These are phyloP conservation scores for Mechanitis messenoides DNA, from an alignment of 2,888 invertebrate species.

Conservation along the genomic window DNA sequence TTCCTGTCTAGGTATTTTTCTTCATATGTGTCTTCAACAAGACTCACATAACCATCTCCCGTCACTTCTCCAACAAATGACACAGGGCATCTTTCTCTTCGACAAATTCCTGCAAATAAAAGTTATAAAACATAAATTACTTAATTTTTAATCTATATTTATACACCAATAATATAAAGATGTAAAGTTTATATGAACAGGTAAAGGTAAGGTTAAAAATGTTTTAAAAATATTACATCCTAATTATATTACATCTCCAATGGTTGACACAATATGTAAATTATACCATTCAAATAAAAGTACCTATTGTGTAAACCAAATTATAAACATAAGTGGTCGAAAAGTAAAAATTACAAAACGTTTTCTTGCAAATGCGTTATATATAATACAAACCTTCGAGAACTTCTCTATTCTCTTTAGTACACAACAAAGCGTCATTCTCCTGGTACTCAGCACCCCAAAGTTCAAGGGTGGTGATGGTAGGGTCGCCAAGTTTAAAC, in stretches of 20 bases:
- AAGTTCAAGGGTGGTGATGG: slow-evolving; percentile 92
- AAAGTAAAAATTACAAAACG: slow-evolving; percentile 4
- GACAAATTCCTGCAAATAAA: slow-evolving; percentile 78
- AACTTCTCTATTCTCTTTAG: slow-evolving; percentile 77
- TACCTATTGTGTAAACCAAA: too few relatives aligned
- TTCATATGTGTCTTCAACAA: slow-evolving; percentile 79
- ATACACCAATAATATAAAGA: not conserved
- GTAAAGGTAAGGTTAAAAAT: too few relatives aligned
- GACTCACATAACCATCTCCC: slow-evolving; percentile 85
- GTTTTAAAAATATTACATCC: too few relatives aligned
- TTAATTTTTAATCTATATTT: not conserved
- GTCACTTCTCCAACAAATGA: slow-evolving; percentile 95
- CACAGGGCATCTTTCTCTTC: slow-evolving; percentile 93
- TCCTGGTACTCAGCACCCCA: slow-evolving; percentile 99
- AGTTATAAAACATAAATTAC: slow-evolving; percentile 5
- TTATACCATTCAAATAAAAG: too few relatives aligned
- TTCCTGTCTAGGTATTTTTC: slow-evolving; percentile 50
- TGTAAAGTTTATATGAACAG: not conserved
- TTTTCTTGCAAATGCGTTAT: slow-evolving; percentile 7
- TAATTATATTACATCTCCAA: too few relatives aligned
- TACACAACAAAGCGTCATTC: slow-evolving; percentile 92
- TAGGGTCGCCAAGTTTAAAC: slow-evolving; percentile 96
- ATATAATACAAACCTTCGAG: slow-evolving; percentile 68
- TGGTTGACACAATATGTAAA: too few relatives aligned
- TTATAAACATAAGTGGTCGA: too few relatives aligned